phyloP scores from a whole-genome alignment of 2,888 invertebrate genomes.

The Myathropa florea region DNA sequence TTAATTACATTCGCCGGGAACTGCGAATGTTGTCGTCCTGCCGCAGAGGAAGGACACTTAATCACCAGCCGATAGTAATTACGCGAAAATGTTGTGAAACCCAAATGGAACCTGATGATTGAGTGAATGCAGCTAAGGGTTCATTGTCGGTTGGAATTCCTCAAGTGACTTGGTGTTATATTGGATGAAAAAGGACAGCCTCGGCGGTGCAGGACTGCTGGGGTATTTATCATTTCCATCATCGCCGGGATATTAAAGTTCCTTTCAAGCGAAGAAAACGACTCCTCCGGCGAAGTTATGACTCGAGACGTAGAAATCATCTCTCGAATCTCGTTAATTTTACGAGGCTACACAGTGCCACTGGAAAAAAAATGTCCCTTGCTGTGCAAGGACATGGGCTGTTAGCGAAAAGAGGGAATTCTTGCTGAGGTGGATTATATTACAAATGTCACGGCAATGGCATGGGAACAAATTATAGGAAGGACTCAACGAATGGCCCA shows the following conservation, averaged over 20 bases:
- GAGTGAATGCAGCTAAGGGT: slow-evolving; percentile 6
- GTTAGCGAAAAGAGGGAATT: neutral
- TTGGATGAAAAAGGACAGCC: neutral
- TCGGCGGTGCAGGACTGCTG: neutral
- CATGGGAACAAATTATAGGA: neutral
- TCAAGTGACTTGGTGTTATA: slow-evolving; percentile 14
- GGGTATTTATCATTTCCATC: neutral
- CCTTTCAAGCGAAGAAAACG: neutral
- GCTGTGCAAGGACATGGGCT: neutral
- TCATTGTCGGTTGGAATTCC: slow-evolving; percentile 34
- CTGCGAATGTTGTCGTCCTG: neutral
- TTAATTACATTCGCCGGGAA: slow-evolving; percentile 46
- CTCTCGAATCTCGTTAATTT: neutral
- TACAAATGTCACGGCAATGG: neutral
- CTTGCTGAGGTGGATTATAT: neutral
- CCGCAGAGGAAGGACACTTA: slow-evolving; percentile 48
- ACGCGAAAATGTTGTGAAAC: slow-evolving; percentile 31
- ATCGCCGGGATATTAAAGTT: neutral
- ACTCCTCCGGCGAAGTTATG: neutral
- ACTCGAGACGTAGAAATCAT: neutral
- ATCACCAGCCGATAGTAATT: slow-evolving; percentile 62
- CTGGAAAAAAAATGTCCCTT: neutral
- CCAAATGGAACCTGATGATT: slow-evolving; percentile 30
- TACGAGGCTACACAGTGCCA: neutral
- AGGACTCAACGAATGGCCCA: neutral